Conservation (phyloP, 2,888 invertebrate genomes). For the Lochmaea crataegi region DNA sequence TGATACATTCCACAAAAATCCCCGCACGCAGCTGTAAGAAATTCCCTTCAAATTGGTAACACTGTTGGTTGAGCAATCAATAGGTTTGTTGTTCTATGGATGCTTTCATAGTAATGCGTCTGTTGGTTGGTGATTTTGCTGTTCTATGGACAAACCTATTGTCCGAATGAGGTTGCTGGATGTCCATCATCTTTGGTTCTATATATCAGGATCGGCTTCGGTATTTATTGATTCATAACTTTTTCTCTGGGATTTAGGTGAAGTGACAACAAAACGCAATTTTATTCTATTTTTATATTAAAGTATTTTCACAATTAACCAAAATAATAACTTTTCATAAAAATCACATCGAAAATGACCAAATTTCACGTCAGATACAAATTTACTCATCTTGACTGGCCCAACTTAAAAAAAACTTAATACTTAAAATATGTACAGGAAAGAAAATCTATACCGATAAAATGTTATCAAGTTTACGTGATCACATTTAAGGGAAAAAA, state of each 20-base stretch:
- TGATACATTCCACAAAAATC: too few species aligned
- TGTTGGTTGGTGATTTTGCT: too few species aligned
- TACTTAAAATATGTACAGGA: slow-evolving; percentile 41
- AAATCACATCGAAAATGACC: slow-evolving; percentile 23
- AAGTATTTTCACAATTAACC: slow-evolving; percentile 42
- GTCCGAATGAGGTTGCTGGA: too few species aligned
- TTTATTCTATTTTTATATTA: slow-evolving; percentile 38
- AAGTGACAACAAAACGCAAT: not conserved
- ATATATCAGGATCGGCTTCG: too few species aligned
- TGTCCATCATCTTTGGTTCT: too few species aligned
- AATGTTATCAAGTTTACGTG: slow-evolving; percentile 26
- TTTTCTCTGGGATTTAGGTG: not conserved
- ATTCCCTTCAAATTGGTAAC: too few species aligned
- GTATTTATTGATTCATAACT: too few species aligned
- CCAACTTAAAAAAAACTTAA: slow-evolving; percentile 26
- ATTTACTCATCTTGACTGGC: slow-evolving; percentile 26
- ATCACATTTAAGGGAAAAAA: slow-evolving; percentile 27
- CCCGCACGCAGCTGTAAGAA: too few species aligned
- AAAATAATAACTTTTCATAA: slow-evolving; percentile 36
- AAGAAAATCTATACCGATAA: slow-evolving; percentile 39
- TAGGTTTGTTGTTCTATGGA: too few species aligned
- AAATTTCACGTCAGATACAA: not conserved
- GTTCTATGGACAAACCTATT: too few species aligned
- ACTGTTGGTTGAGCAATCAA: too few species aligned
- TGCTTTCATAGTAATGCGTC: too few species aligned